Conservation (phyloP, 2,888 invertebrate genomes). For the Eurytoma adleriae region DNA sequence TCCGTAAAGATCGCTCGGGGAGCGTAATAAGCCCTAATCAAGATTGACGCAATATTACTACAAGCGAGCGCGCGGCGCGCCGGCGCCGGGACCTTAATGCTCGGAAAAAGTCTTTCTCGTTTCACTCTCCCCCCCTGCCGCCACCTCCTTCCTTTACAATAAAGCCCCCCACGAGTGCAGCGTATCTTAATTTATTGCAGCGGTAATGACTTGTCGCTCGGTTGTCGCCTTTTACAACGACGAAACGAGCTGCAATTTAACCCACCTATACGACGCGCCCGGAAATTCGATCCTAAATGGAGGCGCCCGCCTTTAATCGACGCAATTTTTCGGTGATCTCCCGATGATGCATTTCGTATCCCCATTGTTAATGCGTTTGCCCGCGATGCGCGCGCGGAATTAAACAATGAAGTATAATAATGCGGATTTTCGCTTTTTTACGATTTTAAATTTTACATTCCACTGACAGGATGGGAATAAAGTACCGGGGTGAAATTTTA, state of each 20-base stretch:
- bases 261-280: no score
- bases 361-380: no score
- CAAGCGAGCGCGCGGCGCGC: neutral
- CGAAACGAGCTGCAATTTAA: slow-evolving; percentile 19
- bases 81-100: neutral
- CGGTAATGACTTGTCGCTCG: slow-evolving; percentile 35
- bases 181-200: slow-evolving; percentile 30
- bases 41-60: slow-evolving; percentile 40
- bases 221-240: slow-evolving; percentile 34
- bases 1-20: neutral
- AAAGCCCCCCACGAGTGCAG: neutral
- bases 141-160: neutral
- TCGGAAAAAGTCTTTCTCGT: slow-evolving; percentile 16
- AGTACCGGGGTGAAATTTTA: no score
- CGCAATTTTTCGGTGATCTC: no score
- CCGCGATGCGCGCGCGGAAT: no score
- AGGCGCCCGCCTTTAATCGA: no score
- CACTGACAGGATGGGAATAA: no score
- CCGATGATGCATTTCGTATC: no score
- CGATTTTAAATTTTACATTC: no score
- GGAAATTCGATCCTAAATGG: no score
- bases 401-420: no score
- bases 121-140: neutral
- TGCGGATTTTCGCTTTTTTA: no score
- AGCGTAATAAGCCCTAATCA: slow-evolving; percentile 34